phyloP scores from a whole-genome alignment of 2,888 invertebrate genomes.

The Drosophila falleni region DNA sequence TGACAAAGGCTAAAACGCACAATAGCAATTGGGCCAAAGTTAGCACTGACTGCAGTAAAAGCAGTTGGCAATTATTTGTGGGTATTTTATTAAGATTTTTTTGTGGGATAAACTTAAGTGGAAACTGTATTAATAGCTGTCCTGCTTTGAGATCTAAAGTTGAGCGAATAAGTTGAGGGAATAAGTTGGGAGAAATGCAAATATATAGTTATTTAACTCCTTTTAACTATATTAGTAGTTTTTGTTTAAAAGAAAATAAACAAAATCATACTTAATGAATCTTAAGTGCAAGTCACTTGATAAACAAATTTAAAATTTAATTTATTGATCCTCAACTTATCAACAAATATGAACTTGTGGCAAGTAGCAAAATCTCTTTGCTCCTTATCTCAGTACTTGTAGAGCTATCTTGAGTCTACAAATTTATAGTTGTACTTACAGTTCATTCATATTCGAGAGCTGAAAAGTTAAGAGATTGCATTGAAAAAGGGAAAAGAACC shows the following conservation, averaged over 20 bases:
- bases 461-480: background rate
- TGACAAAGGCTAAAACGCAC: background rate
- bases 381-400: background rate
- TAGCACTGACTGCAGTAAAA: constrained; percentile 24
- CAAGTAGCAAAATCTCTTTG: background rate
- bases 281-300: background rate
- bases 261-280: background rate
- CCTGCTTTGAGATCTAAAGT: constrained; percentile 3
- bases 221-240: too few relatives aligned
- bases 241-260: too few relatives aligned
- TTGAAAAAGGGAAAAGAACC: constrained; percentile 9
- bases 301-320: constrained; percentile 1
- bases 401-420: background rate
- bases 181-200: background rate
- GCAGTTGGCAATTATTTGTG: constrained; percentile 47
- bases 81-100: constrained; percentile 35
- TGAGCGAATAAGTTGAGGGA: constrained; percentile 3
- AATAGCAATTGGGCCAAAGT: constrained; percentile 1
- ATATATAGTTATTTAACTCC: background rate
- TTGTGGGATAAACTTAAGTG: constrained; percentile 41
- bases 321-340: constrained; percentile 10
- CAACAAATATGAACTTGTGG: background rate
- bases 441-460: constrained; percentile 4
- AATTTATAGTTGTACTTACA: background rate
- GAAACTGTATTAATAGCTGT: constrained; percentile 41